Evolutionary conservation across 2,797 vertebrate genomes (phyloP), one percentile per base, ranked within the genome.

Genomic region (Amblyopsis hoosieri): DNA sequence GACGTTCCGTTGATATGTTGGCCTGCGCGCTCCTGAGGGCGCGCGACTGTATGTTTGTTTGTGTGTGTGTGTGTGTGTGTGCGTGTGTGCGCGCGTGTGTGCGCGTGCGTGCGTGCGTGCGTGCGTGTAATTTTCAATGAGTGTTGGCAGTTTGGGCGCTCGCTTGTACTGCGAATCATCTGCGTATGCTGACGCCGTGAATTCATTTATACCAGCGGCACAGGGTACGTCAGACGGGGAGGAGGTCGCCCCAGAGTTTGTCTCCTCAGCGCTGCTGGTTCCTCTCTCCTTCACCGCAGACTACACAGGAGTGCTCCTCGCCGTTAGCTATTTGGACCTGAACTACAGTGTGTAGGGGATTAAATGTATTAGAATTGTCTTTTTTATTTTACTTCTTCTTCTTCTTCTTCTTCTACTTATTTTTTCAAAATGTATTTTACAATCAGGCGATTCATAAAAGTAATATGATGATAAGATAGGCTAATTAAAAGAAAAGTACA

Each of bases 171-270:
- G 83, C 74, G 79, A 90, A 82, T 88, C 83, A 89, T 92, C 87
- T 92, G 90, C 82, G 86, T 75, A 67, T 79, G 86, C 72, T 88
- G 90, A 91, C 89, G 90, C 86, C 82, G 85, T 84, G 87, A 87
- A 90, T 89, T 88, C 60, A 91, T 93, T 93, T 93, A 92, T 92
- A 94, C 80, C 80, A 84, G 85, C 85, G 72, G 84, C 83, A 71
- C 62, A 69, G 66, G 84, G 83, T 90, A 89, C 93, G 93, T 94
- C 93, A 93, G 92, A 93, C 76, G 60, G 80, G 70, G 82, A 82
- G 88, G 86, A 87, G 88, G 87, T 92, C 79, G 83, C 67, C 67
- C 79, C 42, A 76, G 77, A 87, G 83, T 87, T 87, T 69, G 74
- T 66, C 78, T 72, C 77, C 82, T 74, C 59, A 66, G 76, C 76